Evolutionary conservation across 1,140 invertebrate genomes (phyloP), one percentile per base, ranked within the genome.

Genomic region (Metopolophium dirhodum): DNA sequence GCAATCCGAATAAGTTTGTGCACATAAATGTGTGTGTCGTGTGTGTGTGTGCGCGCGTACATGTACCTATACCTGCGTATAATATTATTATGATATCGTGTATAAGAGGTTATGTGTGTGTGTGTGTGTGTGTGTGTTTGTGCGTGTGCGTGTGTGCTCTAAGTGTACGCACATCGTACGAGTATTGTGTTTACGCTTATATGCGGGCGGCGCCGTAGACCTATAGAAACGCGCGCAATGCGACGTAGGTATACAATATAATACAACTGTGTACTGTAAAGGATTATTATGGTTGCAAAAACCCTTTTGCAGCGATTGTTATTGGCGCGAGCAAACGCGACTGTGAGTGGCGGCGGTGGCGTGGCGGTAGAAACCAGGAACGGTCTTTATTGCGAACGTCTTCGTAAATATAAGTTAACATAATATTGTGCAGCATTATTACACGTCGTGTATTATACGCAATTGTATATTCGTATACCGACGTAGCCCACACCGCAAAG

Each of bases 1-100:
- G 89, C 89, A 68, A 90, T 68, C 89, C 89, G 89, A 77, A 77
- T 77, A n/a, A 77, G n/a, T 77, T 77, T 77, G 61, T 77, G 61
- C 61, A 77, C 30, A 68, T 68, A 35, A 18, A 83, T 35, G n/a
- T 30, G 35, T 35, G n/a, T 7, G n/a, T n/a, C n/a, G n/a, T 82
- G 20, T 86, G 26, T 30, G 26, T 26, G 41, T 37, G 22, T 7
- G 35, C 23, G 37, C 9, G 23, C 20, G 77, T 22, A 18, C 18
- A 6, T 61, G 30, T 68, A 68, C 61, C 61, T 82, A 82, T 37
- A 82, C 35, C n/a, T 82, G 22, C 30, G 23, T n/a, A n/a, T n/a
- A 4, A 37, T 82, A 37, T 54, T 18, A 18, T 30, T 18, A 18
- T 61, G 30, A 61, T 61, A 61, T 61, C 57, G 61, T 6, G 30